phyloP scores from a whole-genome alignment of 2,888 invertebrate species.

The Mayetiola destructor region DNA sequence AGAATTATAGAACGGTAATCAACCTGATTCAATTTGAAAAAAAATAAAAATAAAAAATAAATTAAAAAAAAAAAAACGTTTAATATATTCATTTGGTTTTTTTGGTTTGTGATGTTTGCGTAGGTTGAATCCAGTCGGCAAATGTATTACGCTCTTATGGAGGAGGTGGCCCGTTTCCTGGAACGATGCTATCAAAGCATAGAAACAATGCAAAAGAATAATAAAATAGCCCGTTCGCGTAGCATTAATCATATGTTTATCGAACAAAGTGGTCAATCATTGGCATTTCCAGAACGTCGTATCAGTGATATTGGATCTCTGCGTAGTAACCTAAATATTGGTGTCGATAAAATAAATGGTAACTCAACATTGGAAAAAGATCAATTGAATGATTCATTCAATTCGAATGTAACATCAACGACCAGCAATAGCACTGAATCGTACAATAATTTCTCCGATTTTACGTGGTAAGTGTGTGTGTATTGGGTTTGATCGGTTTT shows the following conservation, averaged over 20 bases:
- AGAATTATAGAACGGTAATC: not conserved
- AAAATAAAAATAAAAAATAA: not conserved
- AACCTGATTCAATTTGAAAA: not conserved
- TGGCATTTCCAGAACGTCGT: slow-evolving; percentile 16
- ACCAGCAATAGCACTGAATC: slow-evolving; percentile 2
- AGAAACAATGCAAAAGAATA: slow-evolving; percentile 25
- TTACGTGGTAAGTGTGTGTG: slow-evolving; percentile 40
- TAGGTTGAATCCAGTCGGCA: slow-evolving; percentile 50
- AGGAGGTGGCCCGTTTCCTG: slow-evolving; percentile 49
- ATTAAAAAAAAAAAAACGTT: not conserved
- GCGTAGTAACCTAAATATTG: slow-evolving; percentile 31
- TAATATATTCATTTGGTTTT: not conserved
- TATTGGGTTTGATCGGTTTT: not conserved
- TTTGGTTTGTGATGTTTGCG: not conserved
- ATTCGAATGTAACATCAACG: not conserved
- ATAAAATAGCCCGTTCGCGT: slow-evolving; percentile 34
- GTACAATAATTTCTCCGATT: slow-evolving; percentile 36
- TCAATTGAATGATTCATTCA: slow-evolving; percentile 1
- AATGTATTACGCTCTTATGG: slow-evolving; percentile 54
- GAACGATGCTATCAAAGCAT: slow-evolving; percentile 45
- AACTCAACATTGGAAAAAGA: not conserved
- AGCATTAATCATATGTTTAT: slow-evolving; percentile 32
- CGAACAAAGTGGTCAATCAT: slow-evolving; percentile 18
- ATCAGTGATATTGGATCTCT: slow-evolving; percentile 13
- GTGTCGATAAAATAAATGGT: not conserved